phyloP scores from a whole-genome alignment of 1,140 invertebrate species.

The Ylistrum balloti region DNA sequence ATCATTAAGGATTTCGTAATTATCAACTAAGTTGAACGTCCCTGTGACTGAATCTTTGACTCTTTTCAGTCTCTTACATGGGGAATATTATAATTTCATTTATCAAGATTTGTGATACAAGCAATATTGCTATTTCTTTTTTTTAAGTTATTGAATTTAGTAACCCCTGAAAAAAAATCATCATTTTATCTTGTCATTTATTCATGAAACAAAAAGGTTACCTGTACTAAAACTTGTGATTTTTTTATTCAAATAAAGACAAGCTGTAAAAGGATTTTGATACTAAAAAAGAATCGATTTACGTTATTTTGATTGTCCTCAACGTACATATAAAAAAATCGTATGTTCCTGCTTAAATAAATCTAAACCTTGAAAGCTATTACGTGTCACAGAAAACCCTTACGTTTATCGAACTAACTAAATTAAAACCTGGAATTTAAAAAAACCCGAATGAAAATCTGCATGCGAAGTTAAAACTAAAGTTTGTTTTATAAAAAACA shows the following conservation, averaged over 20 bases:
- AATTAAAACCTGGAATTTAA: too few relatives aligned
- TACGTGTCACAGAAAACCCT: not conserved
- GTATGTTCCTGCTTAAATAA: not conserved
- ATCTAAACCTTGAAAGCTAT: conserved; percentile 35
- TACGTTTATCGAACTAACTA: not conserved
- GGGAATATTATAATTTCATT: too few relatives aligned
- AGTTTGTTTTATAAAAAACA: not conserved
- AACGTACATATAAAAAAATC: conserved; percentile 16
- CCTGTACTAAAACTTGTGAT: not conserved
- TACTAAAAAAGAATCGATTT: not conserved
- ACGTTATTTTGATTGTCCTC: not conserved
- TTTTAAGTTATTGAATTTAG: too few relatives aligned
- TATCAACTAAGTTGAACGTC: too few relatives aligned
- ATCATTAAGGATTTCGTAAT: too few relatives aligned
- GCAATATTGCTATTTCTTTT: too few relatives aligned
- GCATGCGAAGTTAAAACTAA: not conserved
- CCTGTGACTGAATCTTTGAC: too few relatives aligned
- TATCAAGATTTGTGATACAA: too few relatives aligned
- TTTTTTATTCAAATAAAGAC: not conserved
- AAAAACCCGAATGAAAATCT: not conserved
- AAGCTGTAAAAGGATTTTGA: not conserved
- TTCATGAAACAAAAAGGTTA: not conserved
- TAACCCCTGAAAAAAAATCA: too few relatives aligned
- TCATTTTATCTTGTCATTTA: too few relatives aligned
- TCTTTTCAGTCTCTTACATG: too few relatives aligned